Base-by-base conservation (phyloP, 2,888 invertebrate species). In the Psococerastis gibbosa region DNA sequence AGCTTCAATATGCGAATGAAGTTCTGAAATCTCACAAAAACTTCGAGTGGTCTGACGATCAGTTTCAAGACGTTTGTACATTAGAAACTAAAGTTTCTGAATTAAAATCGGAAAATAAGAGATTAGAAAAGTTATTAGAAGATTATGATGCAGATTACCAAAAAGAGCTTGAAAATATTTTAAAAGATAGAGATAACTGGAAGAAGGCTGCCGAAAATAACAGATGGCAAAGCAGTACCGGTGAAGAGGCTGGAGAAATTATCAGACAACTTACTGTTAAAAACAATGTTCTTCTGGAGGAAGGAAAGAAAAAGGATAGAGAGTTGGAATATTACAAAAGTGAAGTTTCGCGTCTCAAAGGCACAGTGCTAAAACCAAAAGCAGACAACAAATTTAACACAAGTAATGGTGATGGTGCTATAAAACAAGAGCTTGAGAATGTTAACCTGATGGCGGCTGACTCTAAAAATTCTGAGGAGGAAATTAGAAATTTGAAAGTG, bases 121-220 rank as follows among this genome's bases (percentile, higher is more conserved):
- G n/a, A n/a, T 18, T 38, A 11, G n/a, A 16, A 3, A 44, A 44
- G 8, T 58, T 55, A 46, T 49, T 62, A 35, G 60, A 59, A 49
- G 60, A 62, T 45, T 49, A 63, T 2, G 62, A 64, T 50, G 47
- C 51, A 6, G 62, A 64, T 46, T 57, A 60, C 49, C 62, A 62
- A 48, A 54, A 57, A 43, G 27, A 27, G 27, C 11, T 27, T 9
- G 27, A 27, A 6, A 27, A 9, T 11, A 38, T 3, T 42, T 38
- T 23, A 44, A 43, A 43, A 46, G 41, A 45, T 49, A 17, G 52
- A 52, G n/a, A 42, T 45, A 52, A 54, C 3, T 48, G 55, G 8
- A 47, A 52, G 46, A n/a, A n/a, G n/a, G n/a, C n/a, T n/a, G n/a
- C n/a, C n/a, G n/a, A n/a, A n/a, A n/a, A n/a, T n/a, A n/a, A n/a